Percentiles rank a stretch among this genome's conserved stretches.
phyloP scores from a whole-genome alignment of 2,113 vertebrate species.

The mouse (Mus musculus) region DNA sequence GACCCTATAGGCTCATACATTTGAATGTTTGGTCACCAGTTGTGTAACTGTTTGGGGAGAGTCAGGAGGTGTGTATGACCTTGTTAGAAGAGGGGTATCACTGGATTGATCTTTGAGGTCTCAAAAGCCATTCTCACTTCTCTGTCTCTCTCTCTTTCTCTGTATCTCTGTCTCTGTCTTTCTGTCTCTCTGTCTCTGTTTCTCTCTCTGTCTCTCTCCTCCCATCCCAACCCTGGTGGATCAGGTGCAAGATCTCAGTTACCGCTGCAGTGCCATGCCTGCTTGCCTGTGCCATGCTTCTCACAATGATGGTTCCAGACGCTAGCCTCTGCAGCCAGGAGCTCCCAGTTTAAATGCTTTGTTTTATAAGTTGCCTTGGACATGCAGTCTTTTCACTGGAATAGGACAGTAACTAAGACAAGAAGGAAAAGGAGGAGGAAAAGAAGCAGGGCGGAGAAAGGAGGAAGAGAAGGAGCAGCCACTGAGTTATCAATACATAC shows the following conservation, averaged over 20 bases:
- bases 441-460: background rate
- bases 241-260: background rate
- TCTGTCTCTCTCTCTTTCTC: background rate
- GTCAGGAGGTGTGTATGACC: background rate
- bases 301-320: background rate
- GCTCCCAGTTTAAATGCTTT: background rate
- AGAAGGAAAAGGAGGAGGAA: background rate
- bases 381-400: background rate
- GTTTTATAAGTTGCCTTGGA: too few relatives aligned
- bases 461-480: background rate
- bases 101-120: background rate
- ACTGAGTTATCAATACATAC: background rate
- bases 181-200: too few relatives aligned
- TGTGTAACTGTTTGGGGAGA: background rate
- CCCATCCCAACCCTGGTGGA: too few relatives aligned
- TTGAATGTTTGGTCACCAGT: background rate
- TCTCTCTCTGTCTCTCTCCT: background rate
- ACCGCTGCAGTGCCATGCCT: background rate
- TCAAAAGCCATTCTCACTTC: background rate
- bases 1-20: background rate
- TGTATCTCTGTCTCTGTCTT: too few relatives aligned
- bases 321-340: background rate
- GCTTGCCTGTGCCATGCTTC: background rate
- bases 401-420: background rate
- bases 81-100: background rate